Evolutionary conservation across 1,140 invertebrate genomes (phyloP), one percentile per base, ranked within the genome.

Genomic region (Hypsibius dujardini): DNA sequence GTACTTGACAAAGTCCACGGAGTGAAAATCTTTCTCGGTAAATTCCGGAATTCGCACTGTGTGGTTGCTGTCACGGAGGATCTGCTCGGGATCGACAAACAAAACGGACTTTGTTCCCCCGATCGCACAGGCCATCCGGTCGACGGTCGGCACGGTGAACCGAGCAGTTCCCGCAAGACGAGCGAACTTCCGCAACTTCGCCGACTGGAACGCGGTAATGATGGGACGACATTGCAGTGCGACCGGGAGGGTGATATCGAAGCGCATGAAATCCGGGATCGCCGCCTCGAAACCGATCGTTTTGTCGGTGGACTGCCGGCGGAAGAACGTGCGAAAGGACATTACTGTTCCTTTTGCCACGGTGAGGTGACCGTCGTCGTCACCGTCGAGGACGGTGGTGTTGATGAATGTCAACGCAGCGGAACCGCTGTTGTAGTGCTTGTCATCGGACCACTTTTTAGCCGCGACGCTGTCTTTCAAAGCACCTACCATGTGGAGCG

Each of bases 131-230:
- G n/a, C 50, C n/a, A 56, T 7, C 50, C 50, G 50, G n/a, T 56
- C 50, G 7, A 56, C 7, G n/a, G 7, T 56, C 7, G 7, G 7
- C 7, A 56, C 50, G n/a, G 50, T n/a, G 50, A n/a, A n/a, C 7
- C 7, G 7, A 7, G n/a, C 50, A 56, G 7, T 56, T 7, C 7
- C n/a, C 50, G 7, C n/a, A 7, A 7, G 7, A 7, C 7, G n/a
- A 56, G 50, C 50, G n/a, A n/a, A 56, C 50, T 7, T 56, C 50
- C 50, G 50, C 50, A 56, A n/a, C 50, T 56, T 56, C 50, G 50
- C 50, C n/a, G 7, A 7, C n/a, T 56, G 50, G 7, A 56, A n/a
- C n/a, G 7, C 50, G 7, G 7, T n/a, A n/a, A 56, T 56, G n/a
- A 56, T 56, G 7, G 50, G 7, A 7, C n/a, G 7, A n/a, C 50